Conservation (phyloP, 1,140 invertebrate genomes). For the Rhopalosiphum maidis region DNA sequence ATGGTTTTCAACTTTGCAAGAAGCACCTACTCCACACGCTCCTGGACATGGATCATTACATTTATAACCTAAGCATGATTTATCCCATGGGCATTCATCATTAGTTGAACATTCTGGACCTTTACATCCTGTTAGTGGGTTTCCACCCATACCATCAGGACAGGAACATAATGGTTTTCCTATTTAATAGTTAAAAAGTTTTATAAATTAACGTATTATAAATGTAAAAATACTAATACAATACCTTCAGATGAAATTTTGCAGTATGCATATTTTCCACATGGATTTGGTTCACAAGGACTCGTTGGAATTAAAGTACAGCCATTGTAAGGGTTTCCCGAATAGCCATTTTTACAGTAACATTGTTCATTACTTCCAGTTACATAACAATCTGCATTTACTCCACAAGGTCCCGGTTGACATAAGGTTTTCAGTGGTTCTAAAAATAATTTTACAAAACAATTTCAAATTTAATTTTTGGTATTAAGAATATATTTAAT, state of each 20-base stretch:
- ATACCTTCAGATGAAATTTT: conserved; percentile 68
- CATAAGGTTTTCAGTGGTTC: conserved; percentile 68
- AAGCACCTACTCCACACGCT: conserved; percentile 77
- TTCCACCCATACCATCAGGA: conserved; percentile 76
- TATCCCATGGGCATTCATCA: conserved; percentile 73
- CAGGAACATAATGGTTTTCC: conserved; percentile 77
- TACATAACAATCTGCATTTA: conserved; percentile 80
- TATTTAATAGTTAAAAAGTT: conserved; percentile 47
- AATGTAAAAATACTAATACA: not conserved
- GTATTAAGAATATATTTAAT: not conserved
- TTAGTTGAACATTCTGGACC: conserved; percentile 79
- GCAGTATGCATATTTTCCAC: conserved; percentile 78
- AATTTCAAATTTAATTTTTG: conserved; percentile 40
- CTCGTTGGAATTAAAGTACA: conserved; percentile 72
- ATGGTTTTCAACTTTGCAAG: conserved; percentile 75
- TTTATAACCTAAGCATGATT: conserved; percentile 78
- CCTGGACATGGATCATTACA: conserved; percentile 83
- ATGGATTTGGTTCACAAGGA: conserved; percentile 78
- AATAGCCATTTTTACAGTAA: conserved; percentile 75
- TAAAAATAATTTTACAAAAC: conserved; percentile 57
- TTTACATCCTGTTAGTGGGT: conserved; percentile 79
- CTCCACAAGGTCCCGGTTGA: conserved; percentile 78
- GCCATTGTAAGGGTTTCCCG: conserved; percentile 76
- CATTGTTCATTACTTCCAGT: conserved; percentile 77
- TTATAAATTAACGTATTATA: not conserved